Percentiles rank a stretch among this genome's conserved stretches.
These are phyloP conservation scores for Sipunculus nudus DNA, from an alignment of 2,888 invertebrate genomes.

Conservation along the genomic window DNA sequence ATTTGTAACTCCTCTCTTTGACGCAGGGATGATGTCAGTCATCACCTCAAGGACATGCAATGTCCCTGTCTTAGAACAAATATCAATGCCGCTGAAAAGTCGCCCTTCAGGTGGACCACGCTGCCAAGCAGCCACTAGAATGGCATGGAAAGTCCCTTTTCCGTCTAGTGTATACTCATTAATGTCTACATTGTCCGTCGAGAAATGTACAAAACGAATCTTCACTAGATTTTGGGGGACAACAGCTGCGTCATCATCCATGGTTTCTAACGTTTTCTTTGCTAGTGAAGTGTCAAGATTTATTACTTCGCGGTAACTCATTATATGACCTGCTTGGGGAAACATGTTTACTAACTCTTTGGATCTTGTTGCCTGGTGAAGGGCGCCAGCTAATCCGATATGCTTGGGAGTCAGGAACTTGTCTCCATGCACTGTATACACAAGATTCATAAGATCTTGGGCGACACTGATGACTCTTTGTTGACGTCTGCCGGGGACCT, in stretches of 20 bases:
- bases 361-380: slow-evolving; percentile 14
- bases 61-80: not conserved
- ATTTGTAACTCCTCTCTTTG: too few relatives aligned
- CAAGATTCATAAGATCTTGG: too few relatives aligned
- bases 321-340: slow-evolving; percentile 13
- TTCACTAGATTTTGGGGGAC: not conserved
- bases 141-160: not conserved
- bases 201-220: not conserved
- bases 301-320: slow-evolving; percentile 11
- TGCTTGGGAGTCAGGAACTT: slow-evolving; percentile 13
- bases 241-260: not conserved
- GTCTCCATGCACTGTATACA: too few relatives aligned
- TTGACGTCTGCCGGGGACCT: not conserved
- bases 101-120: not conserved
- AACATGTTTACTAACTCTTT: slow-evolving; percentile 15
- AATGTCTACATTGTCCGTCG: not conserved
- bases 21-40: too few relatives aligned
- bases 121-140: too few relatives aligned
- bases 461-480: not conserved
- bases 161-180: not conserved
- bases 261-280: slow-evolving; percentile 2
- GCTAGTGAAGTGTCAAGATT: slow-evolving; percentile 16
- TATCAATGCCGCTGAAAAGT: not conserved
- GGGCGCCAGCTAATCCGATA: slow-evolving; percentile 12
- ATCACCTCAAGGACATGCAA: not conserved